Percentiles rank a stretch among this genome's conserved stretches.
Evolutionary conservation across 1,140 invertebrate species (phyloP).

Genomic region (Odontomachus brunneus): DNA sequence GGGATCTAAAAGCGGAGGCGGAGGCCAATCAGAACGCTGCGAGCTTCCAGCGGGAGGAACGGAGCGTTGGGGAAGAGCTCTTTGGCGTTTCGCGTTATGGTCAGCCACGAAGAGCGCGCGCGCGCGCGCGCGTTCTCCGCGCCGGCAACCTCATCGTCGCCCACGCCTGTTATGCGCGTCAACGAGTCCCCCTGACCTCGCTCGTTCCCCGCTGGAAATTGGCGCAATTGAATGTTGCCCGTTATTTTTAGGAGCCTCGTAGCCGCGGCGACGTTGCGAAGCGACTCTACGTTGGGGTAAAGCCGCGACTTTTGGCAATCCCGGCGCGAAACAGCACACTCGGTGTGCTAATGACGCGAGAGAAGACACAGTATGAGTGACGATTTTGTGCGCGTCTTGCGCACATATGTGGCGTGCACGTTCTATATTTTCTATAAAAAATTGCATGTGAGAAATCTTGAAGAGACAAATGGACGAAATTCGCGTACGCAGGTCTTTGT

Average conservation of each 20-base stretch:
- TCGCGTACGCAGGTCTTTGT: no score
- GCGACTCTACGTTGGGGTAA: no score
- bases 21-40: constrained; percentile 66
- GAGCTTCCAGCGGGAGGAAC: constrained; percentile 22
- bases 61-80: constrained; percentile 30
- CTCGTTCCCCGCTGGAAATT: constrained; percentile 37
- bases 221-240: constrained; percentile 41
- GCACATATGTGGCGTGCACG: no score
- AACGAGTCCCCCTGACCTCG: constrained; percentile 13
- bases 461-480: no score
- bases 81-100: not conserved
- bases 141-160: constrained; percentile 32
- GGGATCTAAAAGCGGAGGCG: constrained; percentile 64
- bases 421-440: no score
- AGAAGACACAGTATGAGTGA: no score
- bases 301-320: no score
- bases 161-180: constrained; percentile 40
- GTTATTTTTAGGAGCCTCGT: constrained; percentile 51
- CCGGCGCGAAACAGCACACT: no score
- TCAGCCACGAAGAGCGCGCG: not conserved
- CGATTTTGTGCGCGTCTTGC: no score
- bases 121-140: not conserved
- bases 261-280: no score
- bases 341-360: no score
- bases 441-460: no score